Conservation (phyloP, 2,113 vertebrate genomes). For the Elanus axillaris region DNA sequence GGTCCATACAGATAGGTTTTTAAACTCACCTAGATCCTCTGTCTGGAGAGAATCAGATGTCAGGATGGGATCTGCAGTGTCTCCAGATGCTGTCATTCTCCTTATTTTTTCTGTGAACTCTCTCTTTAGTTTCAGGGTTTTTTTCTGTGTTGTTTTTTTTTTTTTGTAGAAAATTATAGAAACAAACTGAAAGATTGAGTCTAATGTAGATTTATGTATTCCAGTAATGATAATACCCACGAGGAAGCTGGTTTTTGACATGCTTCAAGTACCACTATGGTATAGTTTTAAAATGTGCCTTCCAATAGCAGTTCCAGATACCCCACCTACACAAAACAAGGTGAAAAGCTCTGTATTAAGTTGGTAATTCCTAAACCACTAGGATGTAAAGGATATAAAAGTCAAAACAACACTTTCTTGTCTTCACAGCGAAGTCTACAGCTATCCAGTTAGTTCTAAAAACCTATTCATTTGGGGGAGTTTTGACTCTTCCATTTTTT, state of each 20-base stretch:
- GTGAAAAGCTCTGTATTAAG: background rate
- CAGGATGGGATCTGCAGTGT: background rate
- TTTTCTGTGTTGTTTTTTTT: background rate
- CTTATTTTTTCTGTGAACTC: background rate
- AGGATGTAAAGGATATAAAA: background rate
- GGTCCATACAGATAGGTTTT: background rate
- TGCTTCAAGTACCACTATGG: background rate
- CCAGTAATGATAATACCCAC: background rate
- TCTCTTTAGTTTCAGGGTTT: no score
- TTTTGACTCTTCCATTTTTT: background rate
- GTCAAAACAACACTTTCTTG: background rate
- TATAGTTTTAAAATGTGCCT: background rate
- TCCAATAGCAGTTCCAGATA: background rate
- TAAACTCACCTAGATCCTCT: background rate
- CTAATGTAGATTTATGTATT: background rate
- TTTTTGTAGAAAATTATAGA: background rate
- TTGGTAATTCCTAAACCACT: background rate
- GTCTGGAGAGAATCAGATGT: background rate
- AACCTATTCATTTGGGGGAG: fast-evolving
- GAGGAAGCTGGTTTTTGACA: background rate
- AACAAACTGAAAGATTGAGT: background rate
- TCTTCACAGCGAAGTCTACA: background rate
- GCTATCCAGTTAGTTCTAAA: background rate
- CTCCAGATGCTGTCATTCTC: background rate
- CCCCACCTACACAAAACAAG: background rate